Evolutionary conservation across 2,888 invertebrate genomes (phyloP), one percentile per base, ranked within the genome.

Genomic region (Callyntrura sp.): DNA sequence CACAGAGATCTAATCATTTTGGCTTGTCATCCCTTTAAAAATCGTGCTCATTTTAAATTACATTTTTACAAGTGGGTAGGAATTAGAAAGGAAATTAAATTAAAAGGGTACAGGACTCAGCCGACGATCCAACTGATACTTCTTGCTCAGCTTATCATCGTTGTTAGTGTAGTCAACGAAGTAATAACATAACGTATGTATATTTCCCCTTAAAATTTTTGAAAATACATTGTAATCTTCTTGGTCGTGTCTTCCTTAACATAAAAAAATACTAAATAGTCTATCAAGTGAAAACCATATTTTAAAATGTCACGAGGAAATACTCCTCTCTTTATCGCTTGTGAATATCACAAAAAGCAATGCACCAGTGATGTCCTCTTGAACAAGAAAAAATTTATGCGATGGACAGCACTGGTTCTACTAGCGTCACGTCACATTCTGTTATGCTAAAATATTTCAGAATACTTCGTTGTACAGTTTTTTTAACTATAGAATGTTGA

Each of bases 71-170:
- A 70, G 70, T 70, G 25, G 25, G 70, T 12, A 55, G 14, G 55
- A 79, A 55, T 79, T 79, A 79, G 78, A 79, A 79, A 79, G 78
- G 78, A 79, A 79, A 79, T 76, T 76, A 76, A 76, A 48, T 76
- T 76, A 48, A 17, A 14, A 79, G 25, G 8, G 25, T 17, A 79
- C 25, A 17, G 25, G n/a, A 79, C 25, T 11, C 48, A 11, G 55
- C 73, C 43, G 20, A 9, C 11, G 60, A 23, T 62, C 20, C 9
- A 8, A 6, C 25, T 23, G 8, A 62, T 25, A 12, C 17, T n/a
- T 45, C 12, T 68, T 20, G 28, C 8, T 14, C 45, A 43, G 8
- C 14, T 68, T 6, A 68, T 35, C 35, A 68, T 28, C 65, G 3
- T 0, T 14, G 28, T 12, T 5, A 0, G 8, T 35, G 17, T 62